These are phyloP conservation scores for Brachyalestes nurse DNA, from an alignment of 2,797 vertebrate species.

Conservation along the genomic window DNA sequence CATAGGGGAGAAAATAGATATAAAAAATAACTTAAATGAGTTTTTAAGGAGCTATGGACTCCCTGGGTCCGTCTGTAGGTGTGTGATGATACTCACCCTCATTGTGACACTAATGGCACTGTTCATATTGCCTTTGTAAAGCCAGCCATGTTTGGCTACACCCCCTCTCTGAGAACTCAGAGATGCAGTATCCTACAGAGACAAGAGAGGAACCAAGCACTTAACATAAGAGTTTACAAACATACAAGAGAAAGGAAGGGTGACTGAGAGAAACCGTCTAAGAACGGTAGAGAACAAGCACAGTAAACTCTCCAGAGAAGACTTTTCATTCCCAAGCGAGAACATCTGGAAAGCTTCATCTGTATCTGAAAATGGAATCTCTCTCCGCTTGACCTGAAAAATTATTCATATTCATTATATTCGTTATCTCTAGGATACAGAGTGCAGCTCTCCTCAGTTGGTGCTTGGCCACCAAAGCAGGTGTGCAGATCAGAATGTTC, in stretches of 20 bases:
- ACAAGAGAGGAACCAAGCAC: slow-evolving; percentile 29
- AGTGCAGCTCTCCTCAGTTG: neutral
- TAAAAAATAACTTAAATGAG: neutral
- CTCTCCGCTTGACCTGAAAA: neutral
- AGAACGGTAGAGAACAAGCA: neutral
- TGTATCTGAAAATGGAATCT: neutral
- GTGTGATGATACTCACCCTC: slow-evolving; percentile 81
- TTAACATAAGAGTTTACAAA: neutral
- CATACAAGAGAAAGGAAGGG: neutral
- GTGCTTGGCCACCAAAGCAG: neutral
- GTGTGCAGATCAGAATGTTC: neutral
- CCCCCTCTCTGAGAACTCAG: slow-evolving; percentile 95
- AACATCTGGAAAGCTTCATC: neutral
- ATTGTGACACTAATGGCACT: slow-evolving; percentile 98
- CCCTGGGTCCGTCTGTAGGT: neutral
- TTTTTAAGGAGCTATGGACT: neutral
- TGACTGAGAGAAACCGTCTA: neutral
- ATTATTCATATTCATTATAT: neutral
- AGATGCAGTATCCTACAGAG: slow-evolving; percentile 88
- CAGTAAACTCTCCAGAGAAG: neutral
- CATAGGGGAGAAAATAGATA: neutral
- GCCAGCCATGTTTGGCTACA: slow-evolving; percentile 96
- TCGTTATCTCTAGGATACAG: neutral
- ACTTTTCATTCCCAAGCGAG: neutral
- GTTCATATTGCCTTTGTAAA: slow-evolving; percentile 99